Evolutionary conservation across 2,797 vertebrate species (phyloP).

Genomic region (Gouania willdenowi): DNA sequence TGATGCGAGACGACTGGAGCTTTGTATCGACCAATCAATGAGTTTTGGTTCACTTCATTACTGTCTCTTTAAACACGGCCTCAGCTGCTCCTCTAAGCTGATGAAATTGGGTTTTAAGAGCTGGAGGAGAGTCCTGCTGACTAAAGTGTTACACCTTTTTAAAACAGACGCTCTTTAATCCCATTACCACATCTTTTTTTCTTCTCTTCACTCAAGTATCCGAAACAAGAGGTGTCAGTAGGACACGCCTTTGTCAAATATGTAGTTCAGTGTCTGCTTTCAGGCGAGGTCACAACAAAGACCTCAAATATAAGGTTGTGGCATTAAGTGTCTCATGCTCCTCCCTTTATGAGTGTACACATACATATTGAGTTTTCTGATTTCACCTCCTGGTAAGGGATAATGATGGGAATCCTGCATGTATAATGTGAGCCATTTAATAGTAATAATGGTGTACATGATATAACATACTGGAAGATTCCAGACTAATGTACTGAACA

Average conservation of each 20-base stretch:
- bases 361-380: not conserved
- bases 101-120: slow-evolving; percentile 58
- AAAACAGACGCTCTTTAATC: slow-evolving; percentile 43
- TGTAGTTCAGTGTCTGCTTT: not conserved
- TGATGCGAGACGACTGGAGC: too few species aligned
- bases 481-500: slow-evolving; percentile 23
- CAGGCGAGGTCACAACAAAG: not conserved
- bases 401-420: too few species aligned
- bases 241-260: not conserved
- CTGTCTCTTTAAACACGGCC: too few species aligned
- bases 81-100: slow-evolving; percentile 43
- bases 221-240: slow-evolving; percentile 23
- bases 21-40: too few species aligned
- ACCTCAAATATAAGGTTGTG: not conserved
- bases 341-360: not conserved
- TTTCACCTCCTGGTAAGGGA: too few species aligned
- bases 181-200: slow-evolving; percentile 46
- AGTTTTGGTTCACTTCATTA: too few species aligned
- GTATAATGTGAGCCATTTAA: too few species aligned
- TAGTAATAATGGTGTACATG: not conserved
- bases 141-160: slow-evolving; percentile 32
- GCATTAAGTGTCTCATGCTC: not conserved
- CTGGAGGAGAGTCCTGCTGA: slow-evolving; percentile 31
- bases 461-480: slow-evolving; percentile 7
- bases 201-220: slow-evolving; percentile 44